Evolutionary conservation across 92 coral and sea anemone species (phyloP).

Genomic region (Galaxea fascicularis): DNA sequence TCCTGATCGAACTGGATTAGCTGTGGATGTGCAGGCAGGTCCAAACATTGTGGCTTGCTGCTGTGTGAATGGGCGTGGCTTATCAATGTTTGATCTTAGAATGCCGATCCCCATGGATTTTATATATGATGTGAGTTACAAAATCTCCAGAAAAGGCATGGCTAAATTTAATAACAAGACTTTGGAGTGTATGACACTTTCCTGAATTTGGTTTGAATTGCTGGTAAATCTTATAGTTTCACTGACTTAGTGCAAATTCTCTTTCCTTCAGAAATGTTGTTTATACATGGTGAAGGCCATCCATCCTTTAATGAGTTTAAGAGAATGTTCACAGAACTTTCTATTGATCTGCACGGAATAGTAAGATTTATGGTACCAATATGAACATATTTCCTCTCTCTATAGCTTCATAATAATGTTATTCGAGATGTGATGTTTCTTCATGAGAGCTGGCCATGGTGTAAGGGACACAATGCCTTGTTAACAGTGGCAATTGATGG

Average conservation of each 20-base stretch:
- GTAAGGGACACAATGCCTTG: constrained; percentile 85
- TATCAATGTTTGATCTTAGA: constrained; percentile 86
- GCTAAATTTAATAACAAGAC: too few species aligned
- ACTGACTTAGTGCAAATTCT: too few species aligned
- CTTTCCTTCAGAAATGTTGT: too few species aligned
- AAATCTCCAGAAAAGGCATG: too few species aligned
- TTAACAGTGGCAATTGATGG: constrained; percentile 87
- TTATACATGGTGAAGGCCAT: too few species aligned
- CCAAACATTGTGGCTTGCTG: constrained; percentile 84
- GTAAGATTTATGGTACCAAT: too few species aligned
- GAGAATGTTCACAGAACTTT: background rate
- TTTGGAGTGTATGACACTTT: too few species aligned
- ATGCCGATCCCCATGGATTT: constrained; percentile 84
- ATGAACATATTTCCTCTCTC: too few species aligned
- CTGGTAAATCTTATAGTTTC: too few species aligned
- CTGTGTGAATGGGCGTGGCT: constrained; percentile 90
- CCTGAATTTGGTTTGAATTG: too few species aligned
- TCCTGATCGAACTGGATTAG: constrained; percentile 86
- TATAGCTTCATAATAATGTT: constrained; percentile 74
- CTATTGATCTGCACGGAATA: background rate
- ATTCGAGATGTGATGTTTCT: constrained; percentile 89
- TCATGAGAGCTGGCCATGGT: constrained; percentile 95
- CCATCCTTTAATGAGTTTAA: too few species aligned
- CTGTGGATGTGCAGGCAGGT: constrained; percentile 73
- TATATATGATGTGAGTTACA: constrained; percentile 77